phyloP scores from a whole-genome alignment of 2,888 invertebrate genomes.

The Agonopterix alstromeriana region DNA sequence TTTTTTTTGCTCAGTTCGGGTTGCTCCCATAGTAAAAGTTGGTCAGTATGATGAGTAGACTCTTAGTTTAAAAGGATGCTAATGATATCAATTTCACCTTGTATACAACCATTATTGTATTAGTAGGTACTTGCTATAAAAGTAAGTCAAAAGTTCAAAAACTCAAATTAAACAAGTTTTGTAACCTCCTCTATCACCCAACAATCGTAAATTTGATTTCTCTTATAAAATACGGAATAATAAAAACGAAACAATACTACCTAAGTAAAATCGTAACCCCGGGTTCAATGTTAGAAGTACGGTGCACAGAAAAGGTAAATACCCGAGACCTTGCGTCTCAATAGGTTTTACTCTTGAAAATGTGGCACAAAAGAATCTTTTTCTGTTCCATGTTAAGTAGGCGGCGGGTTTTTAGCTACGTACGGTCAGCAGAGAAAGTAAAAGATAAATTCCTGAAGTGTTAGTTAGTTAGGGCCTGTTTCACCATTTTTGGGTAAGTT shows the following conservation, averaged over 20 bases:
- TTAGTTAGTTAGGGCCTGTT: too few species aligned
- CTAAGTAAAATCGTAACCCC: conserved; percentile 11
- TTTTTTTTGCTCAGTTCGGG: too few species aligned
- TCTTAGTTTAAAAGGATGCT: too few species aligned
- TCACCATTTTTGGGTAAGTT: too few species aligned
- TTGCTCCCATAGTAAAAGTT: too few species aligned
- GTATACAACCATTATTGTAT: too few species aligned
- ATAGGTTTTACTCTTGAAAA: conserved; percentile 65
- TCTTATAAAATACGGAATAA: not conserved
- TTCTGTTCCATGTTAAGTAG: conserved; percentile 66
- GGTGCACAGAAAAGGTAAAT: conserved; percentile 63
- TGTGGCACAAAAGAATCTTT: conserved; percentile 64
- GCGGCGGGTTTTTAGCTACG: conserved; percentile 44
- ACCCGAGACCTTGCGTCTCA: conserved; percentile 47
- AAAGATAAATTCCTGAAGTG: not conserved
- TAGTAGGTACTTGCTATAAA: too few species aligned
- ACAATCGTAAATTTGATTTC: not conserved
- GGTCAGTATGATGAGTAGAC: too few species aligned
- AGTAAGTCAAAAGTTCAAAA: too few species aligned
- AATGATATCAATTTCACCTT: too few species aligned
- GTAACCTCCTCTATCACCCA: too few species aligned
- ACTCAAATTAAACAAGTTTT: too few species aligned
- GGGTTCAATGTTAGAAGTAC: conserved; percentile 37
- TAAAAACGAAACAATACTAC: conserved; percentile 4
- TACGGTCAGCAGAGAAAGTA: conserved; percentile 36